phyloP scores from a whole-genome alignment of 2,888 invertebrate species.

The Nomada fucata region DNA sequence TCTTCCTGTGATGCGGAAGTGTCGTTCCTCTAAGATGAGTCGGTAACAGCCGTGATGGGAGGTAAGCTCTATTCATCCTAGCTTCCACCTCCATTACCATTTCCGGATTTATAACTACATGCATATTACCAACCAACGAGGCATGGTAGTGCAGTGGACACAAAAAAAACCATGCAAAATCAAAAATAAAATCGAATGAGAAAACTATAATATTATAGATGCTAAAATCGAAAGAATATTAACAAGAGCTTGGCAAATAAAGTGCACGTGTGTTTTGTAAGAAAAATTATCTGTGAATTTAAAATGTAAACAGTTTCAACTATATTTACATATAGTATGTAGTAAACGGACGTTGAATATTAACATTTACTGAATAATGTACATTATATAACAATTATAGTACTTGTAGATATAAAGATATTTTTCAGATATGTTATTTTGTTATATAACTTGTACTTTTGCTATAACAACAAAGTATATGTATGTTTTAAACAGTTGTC shows the following conservation, averaged over 20 bases:
- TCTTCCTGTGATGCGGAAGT: conserved; percentile 83
- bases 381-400: conserved; percentile 5
- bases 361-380: background rate
- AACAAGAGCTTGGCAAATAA: conserved; percentile 29
- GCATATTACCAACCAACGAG: conserved; percentile 80
- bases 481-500: conserved; percentile 24
- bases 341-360: background rate
- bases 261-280: conserved; percentile 15
- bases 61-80: conserved; percentile 89
- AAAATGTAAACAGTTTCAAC: conserved; percentile 4
- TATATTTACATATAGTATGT: conserved; percentile 29
- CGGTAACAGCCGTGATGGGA: conserved; percentile 89
- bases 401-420: conserved; percentile 4
- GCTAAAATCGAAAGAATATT: conserved; percentile 48
- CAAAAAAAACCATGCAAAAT: conserved; percentile 84
- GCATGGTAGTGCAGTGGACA: conserved; percentile 81
- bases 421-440: background rate
- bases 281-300: conserved; percentile 11
- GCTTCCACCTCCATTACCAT: conserved; percentile 95
- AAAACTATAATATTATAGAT: conserved; percentile 49
- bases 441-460: background rate
- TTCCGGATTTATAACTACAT: conserved; percentile 94
- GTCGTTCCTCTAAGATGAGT: conserved; percentile 81
- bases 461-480: background rate
- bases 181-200: conserved; percentile 78